Conservation (phyloP, 1,140 invertebrate species). For the Trachelipus rathkii region DNA sequence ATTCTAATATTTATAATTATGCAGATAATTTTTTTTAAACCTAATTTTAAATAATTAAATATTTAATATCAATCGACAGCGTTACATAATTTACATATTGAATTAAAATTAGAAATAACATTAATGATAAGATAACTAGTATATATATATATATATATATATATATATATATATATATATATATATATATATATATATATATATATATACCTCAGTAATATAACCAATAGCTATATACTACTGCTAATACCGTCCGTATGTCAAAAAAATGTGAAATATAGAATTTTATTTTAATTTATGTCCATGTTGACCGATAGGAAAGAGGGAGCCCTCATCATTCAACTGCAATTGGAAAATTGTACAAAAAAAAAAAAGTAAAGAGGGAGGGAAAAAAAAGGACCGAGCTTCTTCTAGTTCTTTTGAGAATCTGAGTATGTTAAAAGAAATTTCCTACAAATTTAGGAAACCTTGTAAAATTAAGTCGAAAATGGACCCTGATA, state of each 20-base stretch:
- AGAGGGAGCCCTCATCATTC: neutral
- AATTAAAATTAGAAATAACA: too few species aligned
- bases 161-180: neutral
- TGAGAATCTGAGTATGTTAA: too few species aligned
- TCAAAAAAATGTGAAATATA: neutral
- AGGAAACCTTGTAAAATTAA: neutral
- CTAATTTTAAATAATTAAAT: too few species aligned
- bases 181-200: conserved; percentile 5
- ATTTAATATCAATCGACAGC: too few species aligned
- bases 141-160: too few species aligned
- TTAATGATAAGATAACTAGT: too few species aligned
- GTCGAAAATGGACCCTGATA: neutral
- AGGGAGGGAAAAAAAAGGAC: too few species aligned
- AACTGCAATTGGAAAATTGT: neutral
- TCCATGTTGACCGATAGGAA: neutral
- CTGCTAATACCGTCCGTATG: neutral
- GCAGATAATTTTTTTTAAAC: too few species aligned
- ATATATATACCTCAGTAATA: neutral
- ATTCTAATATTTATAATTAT: too few species aligned
- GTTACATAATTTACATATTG: too few species aligned
- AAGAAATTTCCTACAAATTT: neutral
- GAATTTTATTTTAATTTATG: neutral
- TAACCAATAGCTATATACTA: neutral
- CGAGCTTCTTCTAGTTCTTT: too few species aligned
- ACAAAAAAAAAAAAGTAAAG: neutral